Conservation (phyloP, 2,797 vertebrate genomes). For the Melanotaenia trifasciata region DNA sequence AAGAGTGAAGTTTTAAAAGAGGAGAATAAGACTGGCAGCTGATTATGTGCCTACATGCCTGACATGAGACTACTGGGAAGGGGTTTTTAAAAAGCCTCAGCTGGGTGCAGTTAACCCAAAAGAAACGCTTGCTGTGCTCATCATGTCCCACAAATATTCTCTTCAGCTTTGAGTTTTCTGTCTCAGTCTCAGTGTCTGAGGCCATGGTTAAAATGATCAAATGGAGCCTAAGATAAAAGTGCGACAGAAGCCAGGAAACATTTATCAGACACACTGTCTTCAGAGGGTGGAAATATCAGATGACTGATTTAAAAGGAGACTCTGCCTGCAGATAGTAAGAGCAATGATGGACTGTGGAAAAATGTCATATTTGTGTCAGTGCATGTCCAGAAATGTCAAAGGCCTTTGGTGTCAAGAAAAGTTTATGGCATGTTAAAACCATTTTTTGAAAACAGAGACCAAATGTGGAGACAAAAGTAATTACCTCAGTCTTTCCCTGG, state of each 20-base stretch:
- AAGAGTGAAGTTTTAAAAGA: slow-evolving; percentile 41
- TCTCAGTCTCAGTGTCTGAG: not conserved
- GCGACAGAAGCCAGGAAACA: slow-evolving; percentile 46
- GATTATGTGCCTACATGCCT: slow-evolving; percentile 54
- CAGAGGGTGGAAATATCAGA: slow-evolving; percentile 47
- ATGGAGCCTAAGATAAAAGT: slow-evolving; percentile 45
- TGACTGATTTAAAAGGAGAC: slow-evolving; percentile 50
- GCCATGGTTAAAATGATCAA: slow-evolving; percentile 32
- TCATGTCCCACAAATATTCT: slow-evolving; percentile 10
- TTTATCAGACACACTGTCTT: slow-evolving; percentile 39
- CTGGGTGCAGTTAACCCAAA: slow-evolving; percentile 19
- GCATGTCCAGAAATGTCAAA: slow-evolving; percentile 48
- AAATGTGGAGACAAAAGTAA: slow-evolving; percentile 47
- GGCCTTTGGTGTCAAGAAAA: slow-evolving; percentile 39
- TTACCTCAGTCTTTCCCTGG: slow-evolving; percentile 61
- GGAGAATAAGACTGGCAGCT: slow-evolving; percentile 39
- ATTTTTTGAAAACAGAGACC: slow-evolving; percentile 28
- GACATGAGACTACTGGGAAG: slow-evolving; percentile 23
- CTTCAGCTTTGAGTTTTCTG: slow-evolving; percentile 3
- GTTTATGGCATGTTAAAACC: slow-evolving; percentile 35
- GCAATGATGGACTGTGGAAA: slow-evolving; percentile 53
- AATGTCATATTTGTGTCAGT: slow-evolving; percentile 46
- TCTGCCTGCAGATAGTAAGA: slow-evolving; percentile 36
- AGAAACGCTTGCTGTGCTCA: slow-evolving; percentile 10
- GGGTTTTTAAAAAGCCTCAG: slow-evolving; percentile 25